Conservation (phyloP, 2,888 invertebrate genomes). For the Oligia latruncula region DNA sequence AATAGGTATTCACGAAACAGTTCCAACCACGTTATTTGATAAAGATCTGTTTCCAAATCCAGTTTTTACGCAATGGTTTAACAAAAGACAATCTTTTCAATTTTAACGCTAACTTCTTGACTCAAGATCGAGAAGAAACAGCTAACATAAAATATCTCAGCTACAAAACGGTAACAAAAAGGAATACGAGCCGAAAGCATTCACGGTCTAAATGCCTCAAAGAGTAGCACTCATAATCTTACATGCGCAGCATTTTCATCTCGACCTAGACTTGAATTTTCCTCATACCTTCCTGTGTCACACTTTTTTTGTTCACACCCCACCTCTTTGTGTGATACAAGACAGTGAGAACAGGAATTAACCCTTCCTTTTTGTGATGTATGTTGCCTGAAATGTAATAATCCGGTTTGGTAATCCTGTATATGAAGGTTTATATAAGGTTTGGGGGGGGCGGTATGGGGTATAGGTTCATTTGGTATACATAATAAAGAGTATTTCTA, state of each 20-base stretch:
- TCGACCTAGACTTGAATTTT: constrained; percentile 45
- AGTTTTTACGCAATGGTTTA: background rate
- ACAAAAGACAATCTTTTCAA: background rate
- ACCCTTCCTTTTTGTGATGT: constrained; percentile 27
- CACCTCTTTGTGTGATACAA: constrained; percentile 22
- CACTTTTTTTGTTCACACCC: constrained; percentile 54
- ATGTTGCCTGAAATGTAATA: constrained; percentile 10
- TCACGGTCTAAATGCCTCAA: constrained; percentile 67
- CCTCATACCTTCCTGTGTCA: constrained; percentile 43
- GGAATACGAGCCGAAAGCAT: constrained; percentile 41
- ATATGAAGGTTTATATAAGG: constrained; percentile 3
- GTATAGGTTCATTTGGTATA: too few relatives aligned
- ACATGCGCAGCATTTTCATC: constrained; percentile 47
- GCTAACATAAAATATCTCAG: constrained; percentile 4
- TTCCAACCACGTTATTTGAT: background rate
- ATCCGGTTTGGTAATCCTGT: constrained; percentile 29
- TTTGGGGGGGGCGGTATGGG: too few relatives aligned
- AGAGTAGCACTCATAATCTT: constrained; percentile 62
- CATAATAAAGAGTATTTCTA: too few relatives aligned
- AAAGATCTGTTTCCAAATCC: background rate
- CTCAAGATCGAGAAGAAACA: background rate
- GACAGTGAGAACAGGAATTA: constrained; percentile 27
- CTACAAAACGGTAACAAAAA: constrained; percentile 26
- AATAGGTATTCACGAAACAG: background rate
- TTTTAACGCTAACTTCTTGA: background rate